phyloP scores from a whole-genome alignment of 2,888 invertebrate species.

The Lasius fuliginosus region DNA sequence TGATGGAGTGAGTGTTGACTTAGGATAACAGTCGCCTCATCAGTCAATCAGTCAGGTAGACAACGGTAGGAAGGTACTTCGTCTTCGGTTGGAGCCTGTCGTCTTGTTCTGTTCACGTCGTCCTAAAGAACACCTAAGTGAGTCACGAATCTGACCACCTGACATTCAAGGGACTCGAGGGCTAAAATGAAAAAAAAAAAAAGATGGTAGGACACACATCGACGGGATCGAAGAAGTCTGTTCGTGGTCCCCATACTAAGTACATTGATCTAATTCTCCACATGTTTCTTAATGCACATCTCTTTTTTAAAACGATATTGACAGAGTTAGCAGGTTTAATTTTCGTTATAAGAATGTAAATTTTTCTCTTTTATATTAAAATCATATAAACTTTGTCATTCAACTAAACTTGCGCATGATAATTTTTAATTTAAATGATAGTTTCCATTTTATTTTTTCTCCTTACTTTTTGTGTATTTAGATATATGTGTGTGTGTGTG shows the following conservation, averaged over 20 bases:
- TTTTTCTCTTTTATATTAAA: conserved; percentile 6
- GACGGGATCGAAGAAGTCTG: conserved; percentile 49
- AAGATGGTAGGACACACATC: conserved; percentile 7
- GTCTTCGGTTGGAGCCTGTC: conserved; percentile 81
- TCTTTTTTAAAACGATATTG: not conserved
- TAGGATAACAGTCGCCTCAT: conserved; percentile 86
- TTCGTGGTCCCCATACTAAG: conserved; percentile 26
- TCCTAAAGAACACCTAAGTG: conserved; percentile 79
- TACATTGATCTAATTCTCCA: conserved; percentile 49
- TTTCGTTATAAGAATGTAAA: not conserved
- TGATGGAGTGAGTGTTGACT: conserved; percentile 86
- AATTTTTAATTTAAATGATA: not conserved
- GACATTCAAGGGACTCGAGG: conserved; percentile 68
- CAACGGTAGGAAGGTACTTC: conserved; percentile 81
- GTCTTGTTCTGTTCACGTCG: conserved; percentile 73
- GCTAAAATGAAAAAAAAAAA: conserved; percentile 31
- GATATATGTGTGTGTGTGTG: not conserved
- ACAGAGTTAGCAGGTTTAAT: not conserved
- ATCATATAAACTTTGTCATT: conserved; percentile 12
- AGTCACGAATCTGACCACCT: conserved; percentile 81
- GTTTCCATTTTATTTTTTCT: not conserved
- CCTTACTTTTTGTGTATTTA: not conserved
- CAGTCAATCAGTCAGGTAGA: conserved; percentile 86
- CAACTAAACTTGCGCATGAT: conserved; percentile 1
- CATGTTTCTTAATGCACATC: not conserved